These are phyloP conservation scores for Galleria mellonella DNA, from an alignment of 1,140 invertebrate species.

Conservation along the genomic window DNA sequence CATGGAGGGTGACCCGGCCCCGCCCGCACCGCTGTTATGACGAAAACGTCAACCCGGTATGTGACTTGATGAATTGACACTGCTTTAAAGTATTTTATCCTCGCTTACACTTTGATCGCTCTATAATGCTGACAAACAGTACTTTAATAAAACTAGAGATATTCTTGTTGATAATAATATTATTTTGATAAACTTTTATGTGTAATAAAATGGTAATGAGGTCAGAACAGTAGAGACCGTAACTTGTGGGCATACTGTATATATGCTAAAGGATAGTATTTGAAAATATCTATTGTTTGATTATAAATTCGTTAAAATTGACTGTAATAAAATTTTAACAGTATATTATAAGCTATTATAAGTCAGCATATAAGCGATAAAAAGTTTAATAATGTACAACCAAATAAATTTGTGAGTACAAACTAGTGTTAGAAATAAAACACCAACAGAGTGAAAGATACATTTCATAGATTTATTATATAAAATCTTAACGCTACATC, in stretches of 20 bases:
- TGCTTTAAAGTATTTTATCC: constrained; percentile 50
- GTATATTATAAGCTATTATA: no score
- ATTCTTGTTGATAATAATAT: not conserved
- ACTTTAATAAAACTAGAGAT: not conserved
- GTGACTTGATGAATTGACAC: constrained; percentile 68
- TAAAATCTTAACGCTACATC: constrained; percentile 68
- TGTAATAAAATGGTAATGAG: no score
- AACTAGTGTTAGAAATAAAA: constrained; percentile 29
- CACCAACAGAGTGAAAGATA: constrained; percentile 49
- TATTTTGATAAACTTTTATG: no score
- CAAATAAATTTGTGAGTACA: not conserved
- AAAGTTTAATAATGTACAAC: not conserved
- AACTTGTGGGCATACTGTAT: no score
- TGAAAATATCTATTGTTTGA: no score
- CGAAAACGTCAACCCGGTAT: constrained; percentile 69
- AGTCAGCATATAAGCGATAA: no score
- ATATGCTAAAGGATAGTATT: no score
- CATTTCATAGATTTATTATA: constrained; percentile 74
- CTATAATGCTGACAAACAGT: constrained; percentile 2
- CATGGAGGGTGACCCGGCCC: constrained; percentile 30
- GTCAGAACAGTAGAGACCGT: no score
- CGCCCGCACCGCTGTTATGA: constrained; percentile 51
- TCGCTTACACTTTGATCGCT: constrained; percentile 13
- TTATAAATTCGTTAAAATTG: no score
- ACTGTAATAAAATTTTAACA: no score